Evolutionary conservation across 2,113 vertebrate species (phyloP).

Genomic region (Triplophysa rosa): DNA sequence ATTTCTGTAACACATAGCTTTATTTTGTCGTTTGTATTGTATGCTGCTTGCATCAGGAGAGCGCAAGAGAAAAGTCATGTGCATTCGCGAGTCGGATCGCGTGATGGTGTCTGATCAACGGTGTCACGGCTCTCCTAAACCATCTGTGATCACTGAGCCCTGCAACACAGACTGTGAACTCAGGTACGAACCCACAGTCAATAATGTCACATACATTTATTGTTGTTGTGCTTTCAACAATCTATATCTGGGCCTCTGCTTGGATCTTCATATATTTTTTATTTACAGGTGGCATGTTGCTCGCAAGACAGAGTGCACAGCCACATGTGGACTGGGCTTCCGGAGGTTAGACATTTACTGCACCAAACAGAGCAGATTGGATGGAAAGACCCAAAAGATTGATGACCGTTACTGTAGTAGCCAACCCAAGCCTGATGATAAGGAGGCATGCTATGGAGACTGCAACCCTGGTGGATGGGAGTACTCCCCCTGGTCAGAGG

Average conservation of each 20-base stretch:
- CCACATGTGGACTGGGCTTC: conserved; percentile 88
- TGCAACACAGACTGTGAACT: conserved; percentile 93
- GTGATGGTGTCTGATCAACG: conserved; percentile 94
- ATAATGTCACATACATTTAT: not conserved
- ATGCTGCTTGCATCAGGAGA: conserved; percentile 75
- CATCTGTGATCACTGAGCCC: conserved; percentile 80
- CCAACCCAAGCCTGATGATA: conserved; percentile 83
- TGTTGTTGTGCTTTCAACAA: not conserved
- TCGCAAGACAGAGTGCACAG: conserved; percentile 88
- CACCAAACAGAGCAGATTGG: conserved; percentile 80
- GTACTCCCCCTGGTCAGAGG: conserved; percentile 93
- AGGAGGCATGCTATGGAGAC: conserved; percentile 89
- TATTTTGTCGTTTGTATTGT: not conserved
- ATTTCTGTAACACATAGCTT: not conserved
- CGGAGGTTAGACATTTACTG: conserved; percentile 90
- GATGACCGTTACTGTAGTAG: conserved; percentile 85
- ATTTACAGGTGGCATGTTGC: conserved; percentile 85
- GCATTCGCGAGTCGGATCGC: conserved; percentile 88
- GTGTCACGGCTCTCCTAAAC: conserved; percentile 82
- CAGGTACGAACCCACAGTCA: conserved; percentile 72
- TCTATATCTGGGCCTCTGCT: not conserved
- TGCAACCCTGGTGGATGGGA: conserved; percentile 92
- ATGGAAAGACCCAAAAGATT: conserved; percentile 87
- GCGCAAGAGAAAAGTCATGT: conserved; percentile 85
- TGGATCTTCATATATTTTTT: not conserved